A percentile compares a stretch with the other conserved stretches of the same genome.
Evolutionary conservation across 2,113 vertebrate genomes (phyloP).

Genomic region (Upupa epops): DNA sequence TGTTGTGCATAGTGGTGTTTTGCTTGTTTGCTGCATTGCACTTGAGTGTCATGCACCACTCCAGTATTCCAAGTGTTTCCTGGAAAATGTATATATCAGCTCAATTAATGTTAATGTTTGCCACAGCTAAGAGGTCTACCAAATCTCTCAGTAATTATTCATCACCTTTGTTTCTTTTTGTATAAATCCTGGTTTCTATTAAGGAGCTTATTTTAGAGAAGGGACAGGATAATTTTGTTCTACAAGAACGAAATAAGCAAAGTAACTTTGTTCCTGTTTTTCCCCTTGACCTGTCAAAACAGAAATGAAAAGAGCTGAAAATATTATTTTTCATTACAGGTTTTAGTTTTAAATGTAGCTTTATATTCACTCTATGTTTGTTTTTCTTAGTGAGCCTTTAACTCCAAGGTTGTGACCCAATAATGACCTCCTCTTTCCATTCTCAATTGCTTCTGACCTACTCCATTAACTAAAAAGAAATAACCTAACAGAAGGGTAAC

Average conservation of each 20-base stretch:
- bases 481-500: conserved; percentile 68
- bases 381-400: conserved; percentile 64
- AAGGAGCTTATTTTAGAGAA: neutral
- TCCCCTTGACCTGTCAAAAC: neutral
- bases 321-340: conserved; percentile 11
- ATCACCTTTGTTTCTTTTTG: neutral
- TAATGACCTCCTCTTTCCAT: conserved; percentile 45
- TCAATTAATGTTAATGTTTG: neutral
- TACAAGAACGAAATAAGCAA: neutral
- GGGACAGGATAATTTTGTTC: neutral
- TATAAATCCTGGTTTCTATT: neutral
- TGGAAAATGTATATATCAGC: neutral
- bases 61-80: neutral
- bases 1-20: neutral
- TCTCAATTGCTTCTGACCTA: conserved; percentile 67
- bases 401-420: conserved; percentile 60
- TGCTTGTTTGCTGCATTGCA: neutral
- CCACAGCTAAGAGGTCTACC: neutral
- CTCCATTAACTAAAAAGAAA: conserved; percentile 64
- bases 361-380: conserved; percentile 15
- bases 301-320: neutral
- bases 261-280: neutral
- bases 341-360: conserved; percentile 50
- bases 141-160: neutral
- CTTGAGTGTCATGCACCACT: neutral